Base-by-base conservation (phyloP, 1,140 invertebrate species). In the Zaprionus vittiger region DNA sequence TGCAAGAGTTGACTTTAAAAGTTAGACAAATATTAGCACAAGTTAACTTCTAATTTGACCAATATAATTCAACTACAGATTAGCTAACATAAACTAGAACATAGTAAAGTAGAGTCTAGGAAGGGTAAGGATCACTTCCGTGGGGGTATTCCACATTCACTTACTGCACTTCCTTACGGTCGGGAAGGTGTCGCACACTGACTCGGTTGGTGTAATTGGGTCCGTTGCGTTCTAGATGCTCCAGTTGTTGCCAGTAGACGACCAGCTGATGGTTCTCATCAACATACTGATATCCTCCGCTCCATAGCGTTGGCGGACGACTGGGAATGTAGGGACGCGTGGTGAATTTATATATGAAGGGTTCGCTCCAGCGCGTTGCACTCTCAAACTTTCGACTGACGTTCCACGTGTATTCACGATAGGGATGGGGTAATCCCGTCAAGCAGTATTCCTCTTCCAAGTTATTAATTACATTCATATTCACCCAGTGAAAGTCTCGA, bases 231-330 rank as follows among this genome's bases (percentile, higher is more conserved):
- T 84, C 52, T 9, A 37, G 1, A 2, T 22, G 0, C 0, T 15
- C 4, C 0, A 85, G n/a, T 24, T 57, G 75, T 7, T 52, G 26
- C 82, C 82, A 84, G 49, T 66, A 70, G 22, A 85, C 63, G 15
- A 9, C 24, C 7, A 84, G 24, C 15, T 57, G 56, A 2, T 3
- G 2, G 0, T 2, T 14, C 11, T 47, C 38, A 24, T 37, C 26
- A 2, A 2, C 15, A n/a, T 44, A 38, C 17, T 70, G 44, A 52
- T 71, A 75, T n/a, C 60, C 44, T 9, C 31, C 14, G 2, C 24
- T 11, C 73, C 73, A 75, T 1, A 71, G 31, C 15, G 0, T 4
- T 12, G 74, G 70, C 2, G 70, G 70, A 3, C 57, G 22, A 1
- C 31, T 17, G 1, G 74, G 69, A 2, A 14, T 24, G 0, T 5